Evolutionary conservation across 2,888 invertebrate species (phyloP).

Genomic region (Diadegma fenestrale): DNA sequence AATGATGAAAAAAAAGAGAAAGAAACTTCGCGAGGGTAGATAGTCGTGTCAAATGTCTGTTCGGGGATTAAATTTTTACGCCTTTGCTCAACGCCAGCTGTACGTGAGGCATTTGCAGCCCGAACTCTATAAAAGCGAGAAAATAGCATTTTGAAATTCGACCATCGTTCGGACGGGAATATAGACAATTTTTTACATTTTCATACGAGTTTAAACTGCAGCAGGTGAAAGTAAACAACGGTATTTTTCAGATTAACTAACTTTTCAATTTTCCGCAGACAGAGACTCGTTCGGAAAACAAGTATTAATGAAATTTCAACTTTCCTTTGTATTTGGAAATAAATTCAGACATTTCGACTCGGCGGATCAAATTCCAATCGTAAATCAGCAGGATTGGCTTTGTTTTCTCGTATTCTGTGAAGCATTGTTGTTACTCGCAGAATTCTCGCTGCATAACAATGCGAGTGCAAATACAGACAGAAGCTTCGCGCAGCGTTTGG

Average conservation of each 20-base stretch:
- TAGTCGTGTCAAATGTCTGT: slow-evolving; percentile 7
- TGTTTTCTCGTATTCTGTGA: background rate
- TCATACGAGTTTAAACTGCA: background rate
- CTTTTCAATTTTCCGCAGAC: background rate
- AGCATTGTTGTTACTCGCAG: background rate
- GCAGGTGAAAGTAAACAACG: background rate
- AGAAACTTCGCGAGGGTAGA: slow-evolving; percentile 2
- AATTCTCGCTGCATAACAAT: slow-evolving; percentile 21
- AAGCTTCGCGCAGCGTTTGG: background rate
- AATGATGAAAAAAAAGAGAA: slow-evolving; percentile 39
- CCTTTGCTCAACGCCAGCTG: background rate
- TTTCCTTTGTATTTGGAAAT: slow-evolving; percentile 1
- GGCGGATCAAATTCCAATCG: background rate
- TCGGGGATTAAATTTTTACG: slow-evolving; percentile 29
- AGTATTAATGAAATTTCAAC: background rate
- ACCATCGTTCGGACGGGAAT: background rate
- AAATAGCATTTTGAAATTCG: background rate
- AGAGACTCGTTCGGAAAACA: background rate
- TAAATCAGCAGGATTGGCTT: slow-evolving; percentile 2
- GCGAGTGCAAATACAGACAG: background rate
- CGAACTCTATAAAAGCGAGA: background rate
- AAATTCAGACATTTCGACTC: background rate
- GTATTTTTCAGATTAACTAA: background rate
- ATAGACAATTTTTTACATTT: background rate
- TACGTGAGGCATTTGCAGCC: background rate